These are phyloP conservation scores for Mustelus asterias DNA, from an alignment of 2,113 vertebrate genomes.

Conservation along the genomic window DNA sequence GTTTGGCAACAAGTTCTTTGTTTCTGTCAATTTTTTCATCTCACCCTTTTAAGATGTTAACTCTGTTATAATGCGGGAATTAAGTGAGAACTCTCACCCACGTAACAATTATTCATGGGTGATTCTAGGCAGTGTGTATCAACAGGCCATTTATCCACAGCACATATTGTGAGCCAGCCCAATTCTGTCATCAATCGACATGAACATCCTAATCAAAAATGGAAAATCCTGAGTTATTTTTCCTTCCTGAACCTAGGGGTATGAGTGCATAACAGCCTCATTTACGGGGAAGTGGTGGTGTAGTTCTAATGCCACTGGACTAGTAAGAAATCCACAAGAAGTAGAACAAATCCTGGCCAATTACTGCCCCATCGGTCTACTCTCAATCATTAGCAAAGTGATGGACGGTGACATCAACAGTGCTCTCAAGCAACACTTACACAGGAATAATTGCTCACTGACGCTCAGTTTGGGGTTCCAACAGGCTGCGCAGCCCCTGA, in stretches of 20 bases:
- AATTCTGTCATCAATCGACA: not conserved
- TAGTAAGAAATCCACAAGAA: no score
- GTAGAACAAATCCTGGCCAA: no score
- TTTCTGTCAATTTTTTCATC: not conserved
- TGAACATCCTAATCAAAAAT: not conserved
- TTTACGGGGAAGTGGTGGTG: not conserved
- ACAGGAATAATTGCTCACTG: no score
- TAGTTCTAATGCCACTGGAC: no score
- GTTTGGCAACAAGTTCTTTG: not conserved
- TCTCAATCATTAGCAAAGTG: no score
- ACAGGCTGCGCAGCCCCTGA: no score
- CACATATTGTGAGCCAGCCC: not conserved
- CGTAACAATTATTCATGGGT: not conserved
- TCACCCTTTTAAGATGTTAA: not conserved
- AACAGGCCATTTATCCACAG: not conserved
- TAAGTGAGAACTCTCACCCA: not conserved
- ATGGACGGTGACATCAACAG: no score
- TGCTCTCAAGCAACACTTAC: no score
- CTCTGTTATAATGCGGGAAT: not conserved
- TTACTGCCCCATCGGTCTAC: no score
- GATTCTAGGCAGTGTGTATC: not conserved
- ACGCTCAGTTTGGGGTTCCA: no score
- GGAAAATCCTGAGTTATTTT: not conserved
- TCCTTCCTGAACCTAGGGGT: not conserved
- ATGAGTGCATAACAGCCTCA: not conserved